Percentiles rank a stretch among this genome's conserved stretches.
phyloP scores from a whole-genome alignment of 2,113 vertebrate species.

The Steatornis caripensis region DNA sequence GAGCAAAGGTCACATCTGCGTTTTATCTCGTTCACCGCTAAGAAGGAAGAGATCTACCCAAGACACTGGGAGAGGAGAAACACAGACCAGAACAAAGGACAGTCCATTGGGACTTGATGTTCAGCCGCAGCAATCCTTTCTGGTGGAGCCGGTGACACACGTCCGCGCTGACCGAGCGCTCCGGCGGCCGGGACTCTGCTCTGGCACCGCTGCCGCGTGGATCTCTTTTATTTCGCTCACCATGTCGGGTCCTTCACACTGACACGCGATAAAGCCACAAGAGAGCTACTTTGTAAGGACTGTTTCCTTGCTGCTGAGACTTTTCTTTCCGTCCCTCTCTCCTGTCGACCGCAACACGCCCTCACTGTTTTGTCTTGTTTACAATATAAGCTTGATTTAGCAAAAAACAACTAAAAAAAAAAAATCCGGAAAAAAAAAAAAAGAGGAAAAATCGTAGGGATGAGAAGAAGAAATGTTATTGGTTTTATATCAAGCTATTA shows the following conservation, averaged over 20 bases:
- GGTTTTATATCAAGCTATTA: slow-evolving; percentile 75
- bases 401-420: slow-evolving; percentile 18
- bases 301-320: slow-evolving; percentile 56
- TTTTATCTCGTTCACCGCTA: not conserved
- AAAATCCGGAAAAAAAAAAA: not conserved
- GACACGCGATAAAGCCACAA: slow-evolving; percentile 12
- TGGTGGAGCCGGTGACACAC: not conserved
- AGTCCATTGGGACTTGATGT: slow-evolving; percentile 42
- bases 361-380: slow-evolving; percentile 70
- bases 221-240: not conserved
- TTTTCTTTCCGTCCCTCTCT: slow-evolving; percentile 33
- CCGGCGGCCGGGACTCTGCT: not conserved
- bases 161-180: not conserved
- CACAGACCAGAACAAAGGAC: slow-evolving; percentile 32
- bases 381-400: slow-evolving; percentile 65
- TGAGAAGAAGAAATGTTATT: slow-evolving; percentile 56
- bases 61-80: slow-evolving; percentile 1
- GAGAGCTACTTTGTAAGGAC: slow-evolving; percentile 50
- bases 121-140: not conserved
- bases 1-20: not conserved
- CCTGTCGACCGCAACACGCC: slow-evolving; percentile 46
- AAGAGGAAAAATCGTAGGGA: not conserved
- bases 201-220: not conserved
- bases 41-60: not conserved
- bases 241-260: slow-evolving; percentile 3